Conservation (phyloP, 2,113 vertebrate species). For the Salvelinus fontinalis region DNA sequence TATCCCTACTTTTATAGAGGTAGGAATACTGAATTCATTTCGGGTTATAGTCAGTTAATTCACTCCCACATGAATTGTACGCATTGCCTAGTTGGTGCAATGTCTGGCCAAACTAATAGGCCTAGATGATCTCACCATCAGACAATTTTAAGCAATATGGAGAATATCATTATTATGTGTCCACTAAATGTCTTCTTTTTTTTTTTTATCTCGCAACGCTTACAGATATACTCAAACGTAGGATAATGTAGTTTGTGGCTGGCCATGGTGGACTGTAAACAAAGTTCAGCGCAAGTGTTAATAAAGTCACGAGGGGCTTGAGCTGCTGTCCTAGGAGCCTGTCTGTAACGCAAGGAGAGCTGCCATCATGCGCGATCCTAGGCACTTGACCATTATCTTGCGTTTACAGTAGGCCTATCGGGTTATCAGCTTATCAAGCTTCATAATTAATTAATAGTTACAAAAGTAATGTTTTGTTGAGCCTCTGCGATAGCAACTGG, state of each 20-base stretch:
- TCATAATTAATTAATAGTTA: constrained; percentile 63
- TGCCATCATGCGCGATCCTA: constrained; percentile 15
- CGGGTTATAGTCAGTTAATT: not conserved
- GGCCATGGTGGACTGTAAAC: constrained; percentile 4
- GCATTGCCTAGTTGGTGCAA: not conserved
- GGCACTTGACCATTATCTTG: constrained; percentile 68
- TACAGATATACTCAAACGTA: not conserved
- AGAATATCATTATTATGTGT: too few species aligned
- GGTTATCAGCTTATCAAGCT: constrained; percentile 64
- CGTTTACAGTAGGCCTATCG: constrained; percentile 24
- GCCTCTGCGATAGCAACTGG: constrained; percentile 46
- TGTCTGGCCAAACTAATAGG: not conserved
- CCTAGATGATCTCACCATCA: not conserved
- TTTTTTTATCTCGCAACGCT: not conserved
- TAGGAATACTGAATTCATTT: not conserved
- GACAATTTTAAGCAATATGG: not conserved
- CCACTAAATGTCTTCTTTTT: too few species aligned
- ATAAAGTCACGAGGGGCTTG: constrained; percentile 12
- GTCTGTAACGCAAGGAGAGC: constrained; percentile 28
- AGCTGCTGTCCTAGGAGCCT: not conserved
- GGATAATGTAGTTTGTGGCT: not conserved
- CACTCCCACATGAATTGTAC: not conserved
- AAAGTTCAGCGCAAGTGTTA: constrained; percentile 9
- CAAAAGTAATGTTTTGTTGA: constrained; percentile 54
- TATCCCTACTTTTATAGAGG: not conserved